Evolutionary conservation across 2,888 invertebrate genomes (phyloP).

Genomic region (Amphipoea lucens): DNA sequence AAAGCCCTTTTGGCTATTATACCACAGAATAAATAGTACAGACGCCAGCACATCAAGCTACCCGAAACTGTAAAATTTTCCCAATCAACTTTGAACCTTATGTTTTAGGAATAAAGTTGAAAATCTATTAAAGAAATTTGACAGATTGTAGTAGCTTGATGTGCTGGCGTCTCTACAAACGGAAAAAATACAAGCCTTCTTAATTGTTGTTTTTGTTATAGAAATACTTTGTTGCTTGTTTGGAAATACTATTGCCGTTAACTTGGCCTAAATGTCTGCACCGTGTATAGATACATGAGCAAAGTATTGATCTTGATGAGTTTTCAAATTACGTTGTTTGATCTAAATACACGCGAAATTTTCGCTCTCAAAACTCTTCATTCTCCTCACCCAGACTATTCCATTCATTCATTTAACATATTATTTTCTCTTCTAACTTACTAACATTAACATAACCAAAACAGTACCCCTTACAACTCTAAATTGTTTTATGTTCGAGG

Average conservation of each 20-base stretch:
- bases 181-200: not conserved
- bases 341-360: not conserved
- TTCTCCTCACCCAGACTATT: slow-evolving; percentile 1
- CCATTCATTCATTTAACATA: not conserved
- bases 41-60: too few relatives aligned
- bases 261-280: not conserved
- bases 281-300: not conserved
- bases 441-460: not conserved
- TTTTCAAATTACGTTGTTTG: not conserved
- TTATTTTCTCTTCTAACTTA: not conserved
- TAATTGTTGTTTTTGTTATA: not conserved
- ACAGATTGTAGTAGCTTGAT: too few relatives aligned
- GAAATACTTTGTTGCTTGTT: not conserved
- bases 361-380: not conserved
- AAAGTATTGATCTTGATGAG: not conserved
- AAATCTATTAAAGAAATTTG: too few relatives aligned
- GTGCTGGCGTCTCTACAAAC: too few relatives aligned
- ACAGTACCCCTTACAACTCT: not conserved
- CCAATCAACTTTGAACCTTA: too few relatives aligned
- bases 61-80: too few relatives aligned
- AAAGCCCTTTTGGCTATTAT: not conserved
- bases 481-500: not conserved
- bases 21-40: too few relatives aligned
- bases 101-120: too few relatives aligned
- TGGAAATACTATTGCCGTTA: not conserved